These are phyloP conservation scores for Alca torda DNA, from an alignment of 2,797 vertebrate genomes.

Conservation along the genomic window DNA sequence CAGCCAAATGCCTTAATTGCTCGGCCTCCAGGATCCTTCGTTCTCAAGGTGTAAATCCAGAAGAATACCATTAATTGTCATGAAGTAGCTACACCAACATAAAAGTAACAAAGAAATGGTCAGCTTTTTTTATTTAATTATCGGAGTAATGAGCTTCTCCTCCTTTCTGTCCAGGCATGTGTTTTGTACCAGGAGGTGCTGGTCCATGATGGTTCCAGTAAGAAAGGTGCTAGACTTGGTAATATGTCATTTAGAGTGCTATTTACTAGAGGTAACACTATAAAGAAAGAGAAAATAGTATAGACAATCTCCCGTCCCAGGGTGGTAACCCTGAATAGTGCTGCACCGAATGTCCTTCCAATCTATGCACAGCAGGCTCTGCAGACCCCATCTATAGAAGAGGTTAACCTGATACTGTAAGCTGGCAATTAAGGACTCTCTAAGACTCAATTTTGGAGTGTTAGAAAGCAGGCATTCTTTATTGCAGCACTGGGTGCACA, in stretches of 20 bases:
- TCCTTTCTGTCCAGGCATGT: not conserved
- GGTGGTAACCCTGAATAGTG: not conserved
- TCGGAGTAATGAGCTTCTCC: not conserved
- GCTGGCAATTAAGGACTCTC: too few species aligned
- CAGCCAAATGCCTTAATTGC: not conserved
- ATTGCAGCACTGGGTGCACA: too few species aligned
- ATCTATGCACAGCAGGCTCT: too few species aligned
- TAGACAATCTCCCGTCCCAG: not conserved
- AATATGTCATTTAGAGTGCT: not conserved
- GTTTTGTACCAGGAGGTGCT: not conserved
- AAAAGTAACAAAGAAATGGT: not conserved
- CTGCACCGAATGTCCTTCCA: not conserved
- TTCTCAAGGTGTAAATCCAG: not conserved
- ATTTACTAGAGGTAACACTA: not conserved
- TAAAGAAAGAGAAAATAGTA: not conserved
- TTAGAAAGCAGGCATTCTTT: too few species aligned
- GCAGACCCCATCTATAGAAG: not conserved
- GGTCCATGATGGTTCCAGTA: not conserved
- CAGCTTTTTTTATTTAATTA: not conserved
- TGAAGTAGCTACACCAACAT: not conserved
- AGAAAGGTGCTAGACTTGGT: not conserved
- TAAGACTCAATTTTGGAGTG: too few species aligned
- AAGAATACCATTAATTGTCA: not conserved
- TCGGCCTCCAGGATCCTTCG: not conserved
- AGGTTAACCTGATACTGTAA: not conserved